Base-by-base conservation (phyloP, 2,888 invertebrate genomes). In the Tenthredo distinguenda region DNA sequence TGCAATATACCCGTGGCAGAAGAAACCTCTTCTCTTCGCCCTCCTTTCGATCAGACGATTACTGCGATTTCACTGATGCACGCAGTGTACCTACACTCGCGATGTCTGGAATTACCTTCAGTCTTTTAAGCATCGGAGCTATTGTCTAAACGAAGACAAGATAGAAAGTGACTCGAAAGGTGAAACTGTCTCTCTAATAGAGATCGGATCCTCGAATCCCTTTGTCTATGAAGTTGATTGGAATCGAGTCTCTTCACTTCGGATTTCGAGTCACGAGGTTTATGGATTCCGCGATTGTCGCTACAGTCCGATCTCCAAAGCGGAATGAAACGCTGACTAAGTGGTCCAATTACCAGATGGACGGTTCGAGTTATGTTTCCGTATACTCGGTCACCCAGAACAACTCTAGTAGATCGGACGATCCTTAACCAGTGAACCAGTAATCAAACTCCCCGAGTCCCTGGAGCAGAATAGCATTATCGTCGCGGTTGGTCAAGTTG, bases 351-450 rank as follows among this genome's bases (percentile, higher is more conserved):
- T 77, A 34, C 50, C 68, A 31, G 68, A 77, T 34, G 18, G 77
- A 47, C 76, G 47, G 55, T 37, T 77, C 34, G 55, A 77, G 77
- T 77, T 77, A 50, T 77, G 77, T 47, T 77, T 77, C 77, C 77
- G 77, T 50, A 26, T 77, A 77, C 34, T 50, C 50, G 77, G 50
- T 77, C 77, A 50, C 55, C 77, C 77, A 50, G 77, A 77, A 77
- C 77, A 50, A 55, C 77, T 77, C 43, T 26, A 50, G 50, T 34
- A 34, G 31, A 77, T 77, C 77, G 50, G 43, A 77, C 50, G 77
- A 55, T 55, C 77, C 50, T 77, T 77, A 77, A 50, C 55, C 77
- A 50, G 50, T 55, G 77, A 77, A 77, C 50, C 77, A 77, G 26
- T 47, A 21, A 50, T 77, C 77, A 50, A 34, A 76, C 43, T 55